phyloP scores from a whole-genome alignment of 2,797 vertebrate species.

The Danio tinwini region DNA sequence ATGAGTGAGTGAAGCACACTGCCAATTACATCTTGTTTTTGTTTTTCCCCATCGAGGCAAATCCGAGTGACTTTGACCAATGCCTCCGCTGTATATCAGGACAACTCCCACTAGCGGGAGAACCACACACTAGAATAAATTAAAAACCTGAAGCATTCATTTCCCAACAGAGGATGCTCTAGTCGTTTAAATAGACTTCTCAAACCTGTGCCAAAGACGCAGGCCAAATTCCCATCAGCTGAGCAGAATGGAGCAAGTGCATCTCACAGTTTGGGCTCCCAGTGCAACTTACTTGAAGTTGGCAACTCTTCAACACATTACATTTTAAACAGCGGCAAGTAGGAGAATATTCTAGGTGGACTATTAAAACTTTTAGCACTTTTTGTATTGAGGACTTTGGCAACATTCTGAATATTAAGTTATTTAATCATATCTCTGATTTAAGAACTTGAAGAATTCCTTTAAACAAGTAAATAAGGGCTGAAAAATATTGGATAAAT shows the following conservation, averaged over 20 bases:
- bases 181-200: conserved; percentile 47
- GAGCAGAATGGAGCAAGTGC: background rate
- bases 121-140: conserved; percentile 66
- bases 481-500: too few relatives aligned
- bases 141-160: conserved; percentile 70
- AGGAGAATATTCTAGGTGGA: background rate
- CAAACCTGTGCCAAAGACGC: conserved; percentile 4
- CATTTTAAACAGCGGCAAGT: background rate
- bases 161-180: conserved; percentile 66
- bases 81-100: conserved; percentile 57
- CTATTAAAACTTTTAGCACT: background rate
- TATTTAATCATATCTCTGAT: background rate
- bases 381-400: background rate
- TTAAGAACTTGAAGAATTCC: background rate
- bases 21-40: conserved; percentile 75
- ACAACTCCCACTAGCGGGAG: conserved; percentile 48
- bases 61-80: conserved; percentile 76
- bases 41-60: conserved; percentile 68
- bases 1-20: conserved; percentile 57
- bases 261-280: background rate
- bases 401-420: background rate
- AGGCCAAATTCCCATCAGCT: conserved; percentile 8
- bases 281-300: background rate
- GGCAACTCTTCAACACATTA: background rate
- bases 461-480: too few relatives aligned